Conservation (phyloP, 64 coral and sea anemone genomes). For the Montipora sp. region DNA sequence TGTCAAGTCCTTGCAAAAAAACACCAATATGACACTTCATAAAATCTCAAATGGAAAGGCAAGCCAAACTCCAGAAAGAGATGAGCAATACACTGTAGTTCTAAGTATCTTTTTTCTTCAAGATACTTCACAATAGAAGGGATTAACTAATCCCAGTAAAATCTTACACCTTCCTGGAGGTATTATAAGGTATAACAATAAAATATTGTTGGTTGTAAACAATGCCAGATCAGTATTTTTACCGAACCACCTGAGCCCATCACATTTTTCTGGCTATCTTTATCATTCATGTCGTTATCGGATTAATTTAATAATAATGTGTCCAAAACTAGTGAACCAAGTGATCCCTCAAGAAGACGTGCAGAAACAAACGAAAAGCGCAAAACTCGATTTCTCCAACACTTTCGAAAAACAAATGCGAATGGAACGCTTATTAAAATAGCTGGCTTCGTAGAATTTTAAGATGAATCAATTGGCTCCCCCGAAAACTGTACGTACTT, state of each 20-base stretch:
- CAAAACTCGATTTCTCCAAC: not conserved
- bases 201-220: not conserved
- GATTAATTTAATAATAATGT: not conserved
- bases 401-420: not conserved
- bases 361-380: not conserved
- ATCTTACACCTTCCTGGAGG: not conserved
- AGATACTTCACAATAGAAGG: not conserved
- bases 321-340: conserved; percentile 4
- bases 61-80: not conserved
- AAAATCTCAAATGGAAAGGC: not conserved
- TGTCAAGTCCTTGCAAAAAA: not conserved
- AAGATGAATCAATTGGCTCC: not conserved
- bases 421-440: too few species aligned
- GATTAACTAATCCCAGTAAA: conserved; percentile 10
- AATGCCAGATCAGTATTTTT: not conserved
- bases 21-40: not conserved
- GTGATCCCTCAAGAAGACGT: not conserved
- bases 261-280: conserved; percentile 15
- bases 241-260: conserved; percentile 16
- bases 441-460: too few species aligned
- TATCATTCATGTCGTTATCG: conserved; percentile 1
- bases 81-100: too few species aligned
- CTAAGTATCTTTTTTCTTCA: too few species aligned
- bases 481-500: too few species aligned
- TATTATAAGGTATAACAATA: not conserved